These are phyloP conservation scores for Agrochola macilenta DNA, from an alignment of 2,888 invertebrate species.

Conservation along the genomic window DNA sequence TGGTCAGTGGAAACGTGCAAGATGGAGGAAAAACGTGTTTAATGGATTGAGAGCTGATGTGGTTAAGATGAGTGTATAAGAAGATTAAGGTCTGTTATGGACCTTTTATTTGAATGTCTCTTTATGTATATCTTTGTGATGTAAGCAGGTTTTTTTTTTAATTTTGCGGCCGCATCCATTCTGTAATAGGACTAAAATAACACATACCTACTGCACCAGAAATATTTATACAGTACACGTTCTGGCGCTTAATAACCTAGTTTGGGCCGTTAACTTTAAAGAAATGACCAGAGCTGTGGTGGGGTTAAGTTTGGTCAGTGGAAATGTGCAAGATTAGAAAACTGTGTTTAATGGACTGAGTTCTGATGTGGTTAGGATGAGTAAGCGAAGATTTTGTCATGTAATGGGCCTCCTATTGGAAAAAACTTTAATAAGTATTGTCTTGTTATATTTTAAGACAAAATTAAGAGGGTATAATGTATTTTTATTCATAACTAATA, in stretches of 20 bases:
- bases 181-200: too few relatives aligned
- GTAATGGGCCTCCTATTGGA: background rate
- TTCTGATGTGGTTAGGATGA: background rate
- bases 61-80: background rate
- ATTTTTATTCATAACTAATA: too few relatives aligned
- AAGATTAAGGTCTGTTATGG: background rate
- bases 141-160: too few relatives aligned
- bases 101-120: background rate
- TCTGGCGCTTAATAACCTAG: constrained; percentile 29
- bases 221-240: constrained; percentile 44
- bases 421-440: background rate
- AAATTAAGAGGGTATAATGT: too few relatives aligned
- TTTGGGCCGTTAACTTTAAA: background rate
- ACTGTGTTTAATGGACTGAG: background rate
- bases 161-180: too few relatives aligned
- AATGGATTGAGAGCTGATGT: constrained; percentile 9
- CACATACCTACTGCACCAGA: too few relatives aligned
- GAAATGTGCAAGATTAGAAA: constrained; percentile 4
- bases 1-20: background rate
- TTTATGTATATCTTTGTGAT: too few relatives aligned
- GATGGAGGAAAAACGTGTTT: constrained; percentile 5
- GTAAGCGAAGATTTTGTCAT: background rate
- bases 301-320: background rate
- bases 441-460: background rate
- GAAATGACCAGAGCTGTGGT: constrained; percentile 5